Conservation (phyloP, 2,888 invertebrate species). For the Cerceris ruficornis region DNA sequence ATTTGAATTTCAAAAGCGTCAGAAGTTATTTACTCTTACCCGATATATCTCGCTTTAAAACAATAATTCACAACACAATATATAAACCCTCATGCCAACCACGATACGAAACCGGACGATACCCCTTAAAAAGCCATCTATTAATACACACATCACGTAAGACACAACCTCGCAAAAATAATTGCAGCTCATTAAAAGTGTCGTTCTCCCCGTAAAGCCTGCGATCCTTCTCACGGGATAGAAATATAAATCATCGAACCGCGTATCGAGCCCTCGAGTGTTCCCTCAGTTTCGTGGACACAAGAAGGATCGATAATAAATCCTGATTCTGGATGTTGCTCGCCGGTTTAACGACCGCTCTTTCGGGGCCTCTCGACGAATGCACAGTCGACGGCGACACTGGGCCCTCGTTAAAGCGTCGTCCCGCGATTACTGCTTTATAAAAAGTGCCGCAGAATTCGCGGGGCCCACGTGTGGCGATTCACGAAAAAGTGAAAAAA, state of each 20-base stretch:
- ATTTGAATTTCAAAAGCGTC: too few relatives aligned
- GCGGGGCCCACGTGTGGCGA: not conserved
- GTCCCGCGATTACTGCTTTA: slow-evolving; percentile 39
- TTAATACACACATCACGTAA: too few relatives aligned
- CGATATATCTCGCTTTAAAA: too few relatives aligned
- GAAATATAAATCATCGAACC: not conserved
- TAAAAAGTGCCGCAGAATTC: slow-evolving; percentile 49
- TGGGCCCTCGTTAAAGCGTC: slow-evolving; percentile 52
- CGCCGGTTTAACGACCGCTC: slow-evolving; percentile 33
- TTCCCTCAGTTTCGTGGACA: not conserved
- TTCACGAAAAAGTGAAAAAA: not conserved
- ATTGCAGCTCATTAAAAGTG: too few relatives aligned
- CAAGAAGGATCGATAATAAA: slow-evolving; percentile 18
- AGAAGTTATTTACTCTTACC: too few relatives aligned
- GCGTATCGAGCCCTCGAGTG: not conserved
- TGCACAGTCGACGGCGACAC: slow-evolving; percentile 10
- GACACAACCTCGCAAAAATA: too few relatives aligned
- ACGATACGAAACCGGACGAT: not conserved
- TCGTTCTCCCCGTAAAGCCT: too few relatives aligned
- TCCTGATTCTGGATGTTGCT: slow-evolving; percentile 6
- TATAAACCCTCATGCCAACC: too few relatives aligned
- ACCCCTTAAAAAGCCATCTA: too few relatives aligned
- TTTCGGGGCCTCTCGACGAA: not conserved
- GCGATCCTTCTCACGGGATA: too few relatives aligned
- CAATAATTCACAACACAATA: too few relatives aligned